phyloP scores from a whole-genome alignment of 53 echinoderm and acorn worm species.

The Holothuria scabra region DNA sequence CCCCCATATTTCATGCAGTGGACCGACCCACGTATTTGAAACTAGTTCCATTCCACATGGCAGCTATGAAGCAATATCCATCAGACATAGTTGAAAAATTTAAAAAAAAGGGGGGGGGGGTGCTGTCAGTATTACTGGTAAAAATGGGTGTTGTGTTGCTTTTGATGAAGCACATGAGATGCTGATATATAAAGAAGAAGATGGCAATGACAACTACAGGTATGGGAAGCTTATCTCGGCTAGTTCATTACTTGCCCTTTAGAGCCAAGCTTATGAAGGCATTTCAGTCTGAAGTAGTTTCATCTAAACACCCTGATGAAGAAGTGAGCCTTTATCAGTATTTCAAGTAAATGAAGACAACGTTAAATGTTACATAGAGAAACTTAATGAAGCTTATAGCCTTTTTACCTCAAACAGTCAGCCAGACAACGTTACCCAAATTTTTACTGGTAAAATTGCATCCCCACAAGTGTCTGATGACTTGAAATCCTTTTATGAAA shows the following conservation, averaged over 20 bases:
- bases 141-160: too few species aligned
- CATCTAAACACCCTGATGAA: background rate
- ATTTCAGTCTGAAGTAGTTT: background rate
- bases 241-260: conserved; percentile 5
- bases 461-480: background rate
- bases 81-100: too few species aligned
- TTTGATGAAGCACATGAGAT: too few species aligned
- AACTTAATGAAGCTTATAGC: background rate
- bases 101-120: too few species aligned
- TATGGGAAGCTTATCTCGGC: background rate
- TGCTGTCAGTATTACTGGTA: too few species aligned
- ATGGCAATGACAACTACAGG: conserved; percentile 52
- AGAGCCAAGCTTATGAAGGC: background rate
- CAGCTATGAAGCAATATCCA: too few species aligned
- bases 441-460: conserved; percentile 41
- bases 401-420: too few species aligned
- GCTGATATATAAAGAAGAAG: conserved; percentile 64
- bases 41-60: too few species aligned
- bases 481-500: too few species aligned
- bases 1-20: too few species aligned
- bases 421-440: background rate
- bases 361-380: background rate
- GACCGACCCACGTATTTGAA: too few species aligned
- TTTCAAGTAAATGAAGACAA: background rate
- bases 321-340: background rate